Base-by-base conservation (phyloP, 2,888 invertebrate genomes). In the Cheilosia vulpina region DNA sequence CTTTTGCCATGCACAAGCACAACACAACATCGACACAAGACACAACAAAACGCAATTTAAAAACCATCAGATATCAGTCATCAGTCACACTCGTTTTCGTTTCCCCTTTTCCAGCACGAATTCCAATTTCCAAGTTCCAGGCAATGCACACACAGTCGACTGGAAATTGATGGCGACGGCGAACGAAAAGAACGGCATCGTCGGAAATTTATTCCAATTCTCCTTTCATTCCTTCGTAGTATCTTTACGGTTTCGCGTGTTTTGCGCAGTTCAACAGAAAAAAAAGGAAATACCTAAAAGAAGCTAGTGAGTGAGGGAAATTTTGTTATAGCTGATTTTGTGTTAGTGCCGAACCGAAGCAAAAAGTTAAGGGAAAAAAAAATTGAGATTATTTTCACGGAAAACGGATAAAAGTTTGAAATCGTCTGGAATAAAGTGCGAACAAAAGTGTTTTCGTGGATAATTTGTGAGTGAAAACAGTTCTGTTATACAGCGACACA, bases 201-300 rank as follows among this genome's bases (percentile, higher is more conserved):
- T 80, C 66, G 5, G 43, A 79, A 73, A 84, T 65, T 58, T 69
- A 84, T 84, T 79, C 52, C 65, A 79, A 75, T 84, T 84, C 84
- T 79, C 79, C 75, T 84, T 84, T 84, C 84, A 84, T 84, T 84
- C 65, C 75, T 80, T 69, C 50, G 69, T 76, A 66, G 79, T 76
- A 65, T 71, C 69, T 75, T 79, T 79, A 41, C 75, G 79, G 84
- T 84, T 9, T 80, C 79, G 84, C 62, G 84, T 77, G 79, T 79
- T 60, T 62, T 60, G 68, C 63, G 58, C 38, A 45, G 65, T 65
- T 58, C 2, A 45, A 17, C 19, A 19, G 21, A 4, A 77, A 63
- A 58, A 17, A 21, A 7, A 31, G 41, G 41, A 4, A 53, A 66
- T 15, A 47, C 17, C 19, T 21, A 47, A 45, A 21, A 52, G n/a